These are phyloP conservation scores for Xenopus borealis DNA, from an alignment of 2,113 vertebrate species.

Conservation along the genomic window DNA sequence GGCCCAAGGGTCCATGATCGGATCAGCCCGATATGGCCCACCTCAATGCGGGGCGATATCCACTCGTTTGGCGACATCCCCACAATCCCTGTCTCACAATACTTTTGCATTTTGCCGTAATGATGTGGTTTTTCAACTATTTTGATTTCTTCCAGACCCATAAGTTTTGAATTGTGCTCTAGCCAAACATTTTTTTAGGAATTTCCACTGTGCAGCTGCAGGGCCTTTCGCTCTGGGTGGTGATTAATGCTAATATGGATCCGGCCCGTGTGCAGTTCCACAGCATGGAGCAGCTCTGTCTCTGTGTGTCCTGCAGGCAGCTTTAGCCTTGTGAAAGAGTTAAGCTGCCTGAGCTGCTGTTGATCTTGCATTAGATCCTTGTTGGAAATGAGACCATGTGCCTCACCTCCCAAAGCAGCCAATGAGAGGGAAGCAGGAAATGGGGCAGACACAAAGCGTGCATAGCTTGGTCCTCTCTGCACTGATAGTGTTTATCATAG, in stretches of 20 bases:
- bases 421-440: constrained; percentile 29
- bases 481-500: constrained; percentile 37
- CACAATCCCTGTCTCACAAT: too few species aligned
- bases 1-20: too few species aligned
- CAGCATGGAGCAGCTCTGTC: neutral
- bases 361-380: constrained; percentile 22
- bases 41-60: too few species aligned
- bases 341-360: constrained; percentile 13
- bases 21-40: too few species aligned
- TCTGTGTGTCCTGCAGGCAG: neutral
- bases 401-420: constrained; percentile 26
- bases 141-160: too few species aligned
- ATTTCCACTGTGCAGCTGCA: neutral
- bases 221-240: neutral
- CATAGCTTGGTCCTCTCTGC: constrained; percentile 31
- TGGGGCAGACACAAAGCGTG: constrained; percentile 40
- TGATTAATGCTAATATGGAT: constrained; percentile 19
- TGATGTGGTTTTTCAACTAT: too few species aligned
- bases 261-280: neutral
- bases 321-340: constrained; percentile 7
- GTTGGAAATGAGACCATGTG: constrained; percentile 33
- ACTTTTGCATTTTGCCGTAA: too few species aligned
- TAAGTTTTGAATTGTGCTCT: too few species aligned
- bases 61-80: too few species aligned
- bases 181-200: too few species aligned